These are phyloP conservation scores for Stratiolaelaps scimitus DNA, from an alignment of 1,140 invertebrate genomes.

Conservation along the genomic window DNA sequence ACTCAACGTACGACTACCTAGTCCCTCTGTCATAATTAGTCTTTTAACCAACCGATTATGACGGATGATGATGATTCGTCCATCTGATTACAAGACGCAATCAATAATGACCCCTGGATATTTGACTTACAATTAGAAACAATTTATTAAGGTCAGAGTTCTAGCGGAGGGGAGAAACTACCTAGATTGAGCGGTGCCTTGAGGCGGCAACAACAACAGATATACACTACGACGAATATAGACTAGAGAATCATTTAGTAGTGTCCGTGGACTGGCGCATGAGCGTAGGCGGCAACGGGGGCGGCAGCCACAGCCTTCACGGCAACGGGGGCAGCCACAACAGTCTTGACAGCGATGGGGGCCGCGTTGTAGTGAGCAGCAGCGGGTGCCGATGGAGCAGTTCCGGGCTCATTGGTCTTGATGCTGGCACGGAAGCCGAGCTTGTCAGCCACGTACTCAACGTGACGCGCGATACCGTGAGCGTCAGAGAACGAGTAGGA, in stretches of 20 bases:
- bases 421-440: constrained; percentile 27
- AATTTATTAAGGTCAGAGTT: too few species aligned
- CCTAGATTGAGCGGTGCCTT: too few species aligned
- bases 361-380: constrained; percentile 23
- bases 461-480: constrained; percentile 21
- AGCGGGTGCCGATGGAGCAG: constrained; percentile 19
- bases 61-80: too few species aligned
- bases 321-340: neutral
- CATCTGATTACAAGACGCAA: too few species aligned
- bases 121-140: too few species aligned
- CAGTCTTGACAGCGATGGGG: constrained; percentile 11
- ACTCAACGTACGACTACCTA: too few species aligned
- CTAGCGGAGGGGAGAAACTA: too few species aligned
- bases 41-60: too few species aligned
- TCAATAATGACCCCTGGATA: too few species aligned
- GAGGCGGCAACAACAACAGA: too few species aligned
- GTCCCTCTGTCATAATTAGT: too few species aligned
- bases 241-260: neutral
- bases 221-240: too few species aligned
- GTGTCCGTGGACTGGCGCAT: neutral
- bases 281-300: constrained; percentile 17
- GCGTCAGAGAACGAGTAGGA: constrained; percentile 22
- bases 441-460: constrained; percentile 17
- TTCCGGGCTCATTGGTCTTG: constrained; percentile 25
- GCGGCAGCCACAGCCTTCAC: neutral